phyloP scores from a whole-genome alignment of 2,113 vertebrate genomes.

The Elephantulus edwardii region DNA sequence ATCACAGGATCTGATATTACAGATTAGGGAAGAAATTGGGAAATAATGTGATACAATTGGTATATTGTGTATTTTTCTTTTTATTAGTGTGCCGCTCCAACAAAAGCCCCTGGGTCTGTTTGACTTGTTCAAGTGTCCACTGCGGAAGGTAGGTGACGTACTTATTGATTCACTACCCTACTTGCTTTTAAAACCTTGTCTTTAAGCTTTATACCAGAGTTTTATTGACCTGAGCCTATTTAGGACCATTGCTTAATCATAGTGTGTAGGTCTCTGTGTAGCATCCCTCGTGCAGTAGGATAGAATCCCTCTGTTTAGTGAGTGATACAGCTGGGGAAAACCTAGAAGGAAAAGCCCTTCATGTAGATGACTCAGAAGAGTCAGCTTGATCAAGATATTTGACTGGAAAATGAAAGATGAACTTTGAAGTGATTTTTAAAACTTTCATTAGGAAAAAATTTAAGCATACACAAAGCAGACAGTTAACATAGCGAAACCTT shows the following conservation, averaged over 20 bases:
- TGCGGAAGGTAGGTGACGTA: slow-evolving; percentile 92
- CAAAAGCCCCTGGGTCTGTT: slow-evolving; percentile 99
- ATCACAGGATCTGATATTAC: background rate
- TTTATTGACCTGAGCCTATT: slow-evolving; percentile 16
- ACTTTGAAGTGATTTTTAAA: slow-evolving; percentile 18
- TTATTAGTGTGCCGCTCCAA: slow-evolving; percentile 96
- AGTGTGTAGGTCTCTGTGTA: background rate
- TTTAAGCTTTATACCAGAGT: slow-evolving; percentile 28
- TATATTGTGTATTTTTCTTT: slow-evolving; percentile 66
- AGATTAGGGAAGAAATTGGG: slow-evolving; percentile 39
- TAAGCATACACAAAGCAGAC: background rate
- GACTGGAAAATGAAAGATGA: slow-evolving; percentile 18
- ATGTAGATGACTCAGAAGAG: slow-evolving; percentile 10
- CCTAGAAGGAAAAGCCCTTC: background rate
- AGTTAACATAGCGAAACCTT: background rate
- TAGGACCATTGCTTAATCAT: slow-evolving; percentile 35
- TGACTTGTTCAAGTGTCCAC: slow-evolving; percentile 96
- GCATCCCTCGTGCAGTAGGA: background rate
- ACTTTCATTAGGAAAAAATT: slow-evolving; percentile 2
- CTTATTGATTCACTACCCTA: slow-evolving; percentile 22
- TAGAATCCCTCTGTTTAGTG: slow-evolving; percentile 1
- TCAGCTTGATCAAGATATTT: slow-evolving; percentile 26
- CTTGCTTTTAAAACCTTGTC: slow-evolving; percentile 29
- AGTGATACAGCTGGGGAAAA: background rate
- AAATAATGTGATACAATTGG: slow-evolving; percentile 59